Evolutionary conservation across 2,888 invertebrate genomes (phyloP), one percentile per base, ranked within the genome.

Genomic region (Acanthoscelides obtectus): DNA sequence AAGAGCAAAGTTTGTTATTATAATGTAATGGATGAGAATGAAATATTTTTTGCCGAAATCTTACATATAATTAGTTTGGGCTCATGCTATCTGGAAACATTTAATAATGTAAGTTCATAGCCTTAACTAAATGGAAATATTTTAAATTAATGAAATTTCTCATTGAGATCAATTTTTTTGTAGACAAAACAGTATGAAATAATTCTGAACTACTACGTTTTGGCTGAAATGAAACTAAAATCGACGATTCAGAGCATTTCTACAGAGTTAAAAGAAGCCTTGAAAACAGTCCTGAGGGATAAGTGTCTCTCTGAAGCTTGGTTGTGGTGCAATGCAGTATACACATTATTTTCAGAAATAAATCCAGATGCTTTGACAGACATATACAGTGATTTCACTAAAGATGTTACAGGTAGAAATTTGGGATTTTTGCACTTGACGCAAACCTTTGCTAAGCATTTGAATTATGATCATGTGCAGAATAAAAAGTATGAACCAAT

Each of bases 21-120:
- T 22, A 72, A 75, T 22, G 76, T 73, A 71, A 77, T 77, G 67
- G 83, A 77, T 66, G 79, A 83, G 45, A 76, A 83, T 65, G 80
- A 82, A 71, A 78, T 83, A 63, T 77, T 83, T 73, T 72, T 86
- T 69, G 74, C 81, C 12, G 80, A 83, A 72, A 74, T 86, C 45
- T 75, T 86, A 45, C 81, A 86, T 74, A 83, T 83, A 72, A 77
- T 84, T 63, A 79, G 83, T 64, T 71, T 86, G 6, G 81, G 83
- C 20, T 78, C 83, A 69, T 80, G 83, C 70, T 85, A 87, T 73
- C 76, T 80, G 17, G 77, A 80, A 64, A 81, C 87, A 78, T 88
- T 86, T 79, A 85, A 84, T 82, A 86, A 83, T 72, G 86, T 87
- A 79, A 84, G 83, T 80, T 22, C 45, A n/a, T 22, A 22, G 21